phyloP scores from a whole-genome alignment of 2,888 invertebrate genomes.

The Cryptus viduatorius region DNA sequence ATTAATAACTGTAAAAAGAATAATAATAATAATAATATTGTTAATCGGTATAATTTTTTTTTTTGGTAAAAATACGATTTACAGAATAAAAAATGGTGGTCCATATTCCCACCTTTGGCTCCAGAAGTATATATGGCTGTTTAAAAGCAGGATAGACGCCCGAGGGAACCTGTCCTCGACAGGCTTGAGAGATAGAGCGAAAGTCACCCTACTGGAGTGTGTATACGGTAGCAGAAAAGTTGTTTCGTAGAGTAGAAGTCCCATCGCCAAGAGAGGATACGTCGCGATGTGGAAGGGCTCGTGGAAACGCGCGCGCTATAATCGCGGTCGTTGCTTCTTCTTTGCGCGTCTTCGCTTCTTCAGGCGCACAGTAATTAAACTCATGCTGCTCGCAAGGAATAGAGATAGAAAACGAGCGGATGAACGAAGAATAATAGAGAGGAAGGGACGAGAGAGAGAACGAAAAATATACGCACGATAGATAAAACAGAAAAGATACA shows the following conservation, averaged over 20 bases:
- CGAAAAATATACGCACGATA: conserved; percentile 42
- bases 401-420: conserved; percentile 18
- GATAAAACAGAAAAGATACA: conserved; percentile 61
- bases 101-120: conserved; percentile 14
- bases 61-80: background rate
- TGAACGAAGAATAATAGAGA: conserved; percentile 31
- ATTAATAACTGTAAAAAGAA: no score
- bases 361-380: conserved; percentile 3
- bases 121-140: background rate
- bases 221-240: conserved; percentile 41
- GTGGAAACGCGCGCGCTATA: conserved; percentile 39
- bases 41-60: no score
- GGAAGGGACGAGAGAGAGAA: conserved; percentile 6
- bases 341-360: conserved; percentile 3
- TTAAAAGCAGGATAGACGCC: conserved; percentile 39
- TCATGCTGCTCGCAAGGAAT: conserved; percentile 15
- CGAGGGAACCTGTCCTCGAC: conserved; percentile 65
- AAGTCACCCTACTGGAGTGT: conserved; percentile 55
- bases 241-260: conserved; percentile 44
- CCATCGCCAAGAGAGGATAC: conserved; percentile 26
- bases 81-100: conserved; percentile 8
- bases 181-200: conserved; percentile 41
- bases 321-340: conserved; percentile 39
- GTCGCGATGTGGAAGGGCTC: conserved; percentile 6
- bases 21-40: no score